Percentiles rank a stretch among this genome's conserved stretches.
Evolutionary conservation across 1,140 invertebrate species (phyloP).

Genomic region (Pseudomyrmex flavicornis): DNA sequence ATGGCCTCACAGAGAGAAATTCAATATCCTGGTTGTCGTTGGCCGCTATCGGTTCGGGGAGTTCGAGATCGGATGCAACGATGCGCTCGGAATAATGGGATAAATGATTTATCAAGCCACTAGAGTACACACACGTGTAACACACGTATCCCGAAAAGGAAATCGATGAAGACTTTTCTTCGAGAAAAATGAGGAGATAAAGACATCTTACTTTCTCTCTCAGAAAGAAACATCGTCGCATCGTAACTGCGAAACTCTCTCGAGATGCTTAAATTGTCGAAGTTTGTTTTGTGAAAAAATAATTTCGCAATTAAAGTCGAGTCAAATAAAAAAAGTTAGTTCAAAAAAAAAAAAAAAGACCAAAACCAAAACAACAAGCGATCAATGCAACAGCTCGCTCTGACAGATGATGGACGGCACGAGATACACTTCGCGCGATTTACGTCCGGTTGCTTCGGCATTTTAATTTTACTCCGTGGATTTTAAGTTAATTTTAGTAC

Average conservation of each 20-base stretch:
- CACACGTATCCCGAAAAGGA: no score
- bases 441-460: background rate
- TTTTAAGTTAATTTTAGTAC: slow-evolving; percentile 5
- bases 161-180: background rate
- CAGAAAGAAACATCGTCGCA: background rate
- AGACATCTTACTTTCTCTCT: background rate
- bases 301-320: background rate
- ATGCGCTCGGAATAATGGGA: slow-evolving; percentile 1
- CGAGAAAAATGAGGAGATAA: background rate
- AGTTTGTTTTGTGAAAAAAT: background rate
- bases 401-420: background rate
- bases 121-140: background rate
- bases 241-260: background rate
- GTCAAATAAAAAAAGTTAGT: no score
- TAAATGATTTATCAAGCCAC: slow-evolving; percentile 31
- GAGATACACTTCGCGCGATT: slow-evolving; percentile 2
- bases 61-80: slow-evolving; percentile 54
- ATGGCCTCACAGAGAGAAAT: slow-evolving; percentile 48
- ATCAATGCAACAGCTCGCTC: background rate
- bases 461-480: background rate
- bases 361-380: no score
- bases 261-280: background rate
- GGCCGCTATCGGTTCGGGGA: slow-evolving; percentile 27
- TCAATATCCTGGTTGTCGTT: slow-evolving; percentile 68
- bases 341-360: no score